Conservation (phyloP, 2,888 invertebrate genomes). For the Diarsia dahlii region DNA sequence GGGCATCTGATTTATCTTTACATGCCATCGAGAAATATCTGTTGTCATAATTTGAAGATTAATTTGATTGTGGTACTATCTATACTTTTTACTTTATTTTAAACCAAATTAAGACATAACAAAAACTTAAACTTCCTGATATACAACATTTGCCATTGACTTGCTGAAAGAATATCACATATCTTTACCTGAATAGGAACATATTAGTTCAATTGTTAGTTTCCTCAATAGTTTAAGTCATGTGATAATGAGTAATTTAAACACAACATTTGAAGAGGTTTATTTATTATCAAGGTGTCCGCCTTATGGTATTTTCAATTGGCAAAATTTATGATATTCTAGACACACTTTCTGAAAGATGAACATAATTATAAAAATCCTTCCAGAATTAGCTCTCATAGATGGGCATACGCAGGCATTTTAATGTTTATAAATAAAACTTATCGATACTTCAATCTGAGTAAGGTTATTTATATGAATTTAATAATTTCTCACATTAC, state of each 20-base stretch:
- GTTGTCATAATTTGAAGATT: not conserved
- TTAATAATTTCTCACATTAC: not conserved
- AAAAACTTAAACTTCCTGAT: not conserved
- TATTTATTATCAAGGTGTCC: not conserved
- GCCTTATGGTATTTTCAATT: not conserved
- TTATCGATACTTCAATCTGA: not conserved
- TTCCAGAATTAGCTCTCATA: too few species aligned
- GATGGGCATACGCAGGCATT: not conserved
- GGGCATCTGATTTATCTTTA: too few species aligned
- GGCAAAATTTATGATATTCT: not conserved
- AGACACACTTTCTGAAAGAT: not conserved
- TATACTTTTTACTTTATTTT: too few species aligned
- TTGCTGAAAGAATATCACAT: not conserved
- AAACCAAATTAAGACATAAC: not conserved
- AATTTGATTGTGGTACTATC: not conserved
- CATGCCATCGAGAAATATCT: too few species aligned
- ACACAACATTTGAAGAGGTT: not conserved
- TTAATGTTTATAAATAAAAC: not conserved
- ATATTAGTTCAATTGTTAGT: not conserved
- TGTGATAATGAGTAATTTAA: conserved; percentile 3
- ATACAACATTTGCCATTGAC: not conserved
- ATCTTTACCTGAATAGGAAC: not conserved
- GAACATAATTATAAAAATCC: not conserved
- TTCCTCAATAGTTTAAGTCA: conserved; percentile 1
- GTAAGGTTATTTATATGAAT: conserved; percentile 5